Evolutionary conservation across 1,140 invertebrate species (phyloP).

Genomic region (Berghia stephanieae): DNA sequence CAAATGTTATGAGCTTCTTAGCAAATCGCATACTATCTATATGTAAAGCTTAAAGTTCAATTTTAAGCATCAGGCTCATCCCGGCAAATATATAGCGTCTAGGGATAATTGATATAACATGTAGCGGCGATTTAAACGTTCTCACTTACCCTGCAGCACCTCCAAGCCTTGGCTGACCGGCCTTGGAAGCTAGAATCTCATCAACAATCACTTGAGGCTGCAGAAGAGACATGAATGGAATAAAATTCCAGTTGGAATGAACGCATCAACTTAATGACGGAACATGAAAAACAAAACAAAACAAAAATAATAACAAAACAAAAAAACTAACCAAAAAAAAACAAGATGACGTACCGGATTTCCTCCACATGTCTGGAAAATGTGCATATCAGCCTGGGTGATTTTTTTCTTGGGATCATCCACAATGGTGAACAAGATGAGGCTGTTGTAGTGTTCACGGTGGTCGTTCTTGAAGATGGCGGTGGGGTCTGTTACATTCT

Average conservation of each 20-base stretch:
- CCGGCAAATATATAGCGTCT: too few species aligned
- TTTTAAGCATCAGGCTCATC: too few species aligned
- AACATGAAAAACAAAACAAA: background rate
- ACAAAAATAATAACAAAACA: background rate
- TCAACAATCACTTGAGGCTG: conserved; percentile 88
- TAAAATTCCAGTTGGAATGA: background rate
- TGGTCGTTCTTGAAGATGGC: conserved; percentile 96
- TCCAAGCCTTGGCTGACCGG: conserved; percentile 68
- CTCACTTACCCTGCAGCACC: conserved; percentile 38
- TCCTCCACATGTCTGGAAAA: conserved; percentile 80
- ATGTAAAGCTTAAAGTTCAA: too few species aligned
- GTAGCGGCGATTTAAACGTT: too few species aligned
- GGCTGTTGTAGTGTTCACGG: conserved; percentile 98
- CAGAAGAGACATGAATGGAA: conserved; percentile 44
- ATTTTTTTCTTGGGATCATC: conserved; percentile 65
- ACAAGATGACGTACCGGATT: conserved; percentile 50
- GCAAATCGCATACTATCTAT: too few species aligned
- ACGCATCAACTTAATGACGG: background rate
- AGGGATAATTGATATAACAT: too few species aligned
- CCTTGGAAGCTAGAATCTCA: conserved; percentile 82
- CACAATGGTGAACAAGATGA: conserved; percentile 92
- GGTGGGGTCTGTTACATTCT: conserved; percentile 91
- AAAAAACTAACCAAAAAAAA: background rate
- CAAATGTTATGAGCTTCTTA: too few species aligned
- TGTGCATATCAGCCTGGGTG: conserved; percentile 91